A percentile compares a stretch with the other conserved stretches of the same genome.
These are phyloP conservation scores for Coelopa frigida DNA, from an alignment of 1,140 invertebrate genomes.

Conservation along the genomic window DNA sequence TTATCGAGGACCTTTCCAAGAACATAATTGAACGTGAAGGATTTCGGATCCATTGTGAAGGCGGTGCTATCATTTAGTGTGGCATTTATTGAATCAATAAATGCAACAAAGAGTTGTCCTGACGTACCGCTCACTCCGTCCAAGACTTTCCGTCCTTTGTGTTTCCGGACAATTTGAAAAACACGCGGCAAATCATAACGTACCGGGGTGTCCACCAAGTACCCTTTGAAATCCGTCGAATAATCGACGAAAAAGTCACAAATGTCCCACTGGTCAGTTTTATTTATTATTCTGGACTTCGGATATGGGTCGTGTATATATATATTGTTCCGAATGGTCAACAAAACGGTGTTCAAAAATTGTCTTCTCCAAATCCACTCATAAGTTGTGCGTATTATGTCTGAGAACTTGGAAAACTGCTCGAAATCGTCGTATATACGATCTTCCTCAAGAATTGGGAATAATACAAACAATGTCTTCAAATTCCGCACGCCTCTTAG, in stretches of 20 bases:
- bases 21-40: constrained; percentile 12
- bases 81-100: constrained; percentile 28
- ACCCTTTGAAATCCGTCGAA: constrained; percentile 23
- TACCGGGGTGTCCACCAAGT: constrained; percentile 22
- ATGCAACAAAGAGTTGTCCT: constrained; percentile 27
- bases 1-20: constrained; percentile 4
- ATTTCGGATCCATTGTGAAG: too few species aligned
- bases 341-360: constrained; percentile 25
- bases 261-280: constrained; percentile 18
- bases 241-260: constrained; percentile 22
- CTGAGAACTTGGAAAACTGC: constrained; percentile 8
- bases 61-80: constrained; percentile 21
- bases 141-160: constrained; percentile 10
- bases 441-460: constrained; percentile 14
- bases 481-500: constrained; percentile 21
- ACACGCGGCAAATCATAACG: constrained; percentile 30
- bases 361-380: constrained; percentile 31
- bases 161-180: constrained; percentile 18
- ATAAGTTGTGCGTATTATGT: constrained; percentile 14
- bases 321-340: constrained; percentile 25
- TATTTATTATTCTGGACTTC: constrained; percentile 19
- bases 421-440: constrained; percentile 15
- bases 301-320: constrained; percentile 32
- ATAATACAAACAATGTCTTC: constrained; percentile 30
- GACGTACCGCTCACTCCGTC: constrained; percentile 24